Base-by-base conservation (phyloP, 2,888 invertebrate species). In the Neoscelio sp. region DNA sequence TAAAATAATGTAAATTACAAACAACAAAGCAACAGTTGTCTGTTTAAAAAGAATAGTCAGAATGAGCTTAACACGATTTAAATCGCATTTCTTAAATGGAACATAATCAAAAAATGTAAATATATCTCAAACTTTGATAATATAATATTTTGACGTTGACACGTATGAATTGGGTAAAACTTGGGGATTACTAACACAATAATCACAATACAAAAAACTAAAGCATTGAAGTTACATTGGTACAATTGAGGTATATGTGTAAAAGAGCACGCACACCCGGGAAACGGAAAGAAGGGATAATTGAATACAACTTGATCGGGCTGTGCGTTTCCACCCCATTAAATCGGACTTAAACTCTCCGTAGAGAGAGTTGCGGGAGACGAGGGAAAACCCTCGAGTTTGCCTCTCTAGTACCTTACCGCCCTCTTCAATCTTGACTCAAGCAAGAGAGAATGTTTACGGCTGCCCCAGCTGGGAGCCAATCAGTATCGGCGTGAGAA, bases 261-360 rank as follows among this genome's bases (percentile, higher is more conserved):
- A 50, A 62, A 56, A 78, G 56, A 70, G 44, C 26, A 28, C 64
- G 17, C 52, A 60, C 56, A 44, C 42, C 18, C 35, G 2, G 74
- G 62, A 79, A 82, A 82, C 64, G 78, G 76, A 71, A 80, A 82
- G 88, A 83, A 85, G 88, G 89, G 89, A 89, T 90, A 90, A 90
- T 90, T 90, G 90, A 90, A 90, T 90, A 89, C 89, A 90, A 89
- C 89, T 89, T 89, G 89, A 90, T 89, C 89, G 89, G 88, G 88
- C 87, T 87, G 87, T 86, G 88, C 88, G 87, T 90, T 90, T 90
- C 89, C 88, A 89, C 88, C 87, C 89, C 89, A 90, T 90, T 90
- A 89, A 90, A 90, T 89, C 88, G 87, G 87, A 87, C 89, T 90
- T 88, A 89, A 89, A 88, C 88, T 87, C 85, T 64, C 71, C 46